These are phyloP conservation scores for Polypterus bichir DNA, from an alignment of 2,113 vertebrate species.

Conservation along the genomic window DNA sequence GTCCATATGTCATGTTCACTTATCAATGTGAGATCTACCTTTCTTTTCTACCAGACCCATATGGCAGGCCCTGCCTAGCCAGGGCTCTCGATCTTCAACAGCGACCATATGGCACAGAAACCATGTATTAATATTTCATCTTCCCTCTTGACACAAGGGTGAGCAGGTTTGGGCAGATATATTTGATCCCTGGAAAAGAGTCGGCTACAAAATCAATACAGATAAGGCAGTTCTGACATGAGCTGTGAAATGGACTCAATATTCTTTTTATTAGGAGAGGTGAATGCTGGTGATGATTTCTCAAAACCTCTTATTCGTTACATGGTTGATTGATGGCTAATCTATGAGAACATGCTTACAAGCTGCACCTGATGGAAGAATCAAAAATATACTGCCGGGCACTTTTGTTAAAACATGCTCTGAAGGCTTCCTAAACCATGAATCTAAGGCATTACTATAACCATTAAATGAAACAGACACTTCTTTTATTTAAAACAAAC, in stretches of 20 bases:
- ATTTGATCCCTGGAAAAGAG: conserved; percentile 27
- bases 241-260: conserved; percentile 23
- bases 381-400: too few species aligned
- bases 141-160: conserved; percentile 33
- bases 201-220: conserved; percentile 35
- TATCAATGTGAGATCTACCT: conserved; percentile 43
- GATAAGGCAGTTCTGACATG: conserved; percentile 15
- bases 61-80: conserved; percentile 48
- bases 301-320: conserved; percentile 11
- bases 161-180: conserved; percentile 31
- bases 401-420: too few species aligned
- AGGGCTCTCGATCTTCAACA: conserved; percentile 47
- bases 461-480: too few species aligned
- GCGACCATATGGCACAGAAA: conserved; percentile 54
- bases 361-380: neutral
- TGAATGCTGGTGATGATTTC: conserved; percentile 18
- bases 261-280: conserved; percentile 36
- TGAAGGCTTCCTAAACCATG: too few species aligned
- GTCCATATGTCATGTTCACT: conserved; percentile 56
- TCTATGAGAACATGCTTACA: conserved; percentile 5
- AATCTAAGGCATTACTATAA: too few species aligned
- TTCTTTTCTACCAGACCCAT: conserved; percentile 50
- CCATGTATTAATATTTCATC: conserved; percentile 52
- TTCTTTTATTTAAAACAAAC: too few species aligned
- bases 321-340: conserved; percentile 10